Conservation (phyloP, 2,888 invertebrate species). For the Plagodis dolabraria region DNA sequence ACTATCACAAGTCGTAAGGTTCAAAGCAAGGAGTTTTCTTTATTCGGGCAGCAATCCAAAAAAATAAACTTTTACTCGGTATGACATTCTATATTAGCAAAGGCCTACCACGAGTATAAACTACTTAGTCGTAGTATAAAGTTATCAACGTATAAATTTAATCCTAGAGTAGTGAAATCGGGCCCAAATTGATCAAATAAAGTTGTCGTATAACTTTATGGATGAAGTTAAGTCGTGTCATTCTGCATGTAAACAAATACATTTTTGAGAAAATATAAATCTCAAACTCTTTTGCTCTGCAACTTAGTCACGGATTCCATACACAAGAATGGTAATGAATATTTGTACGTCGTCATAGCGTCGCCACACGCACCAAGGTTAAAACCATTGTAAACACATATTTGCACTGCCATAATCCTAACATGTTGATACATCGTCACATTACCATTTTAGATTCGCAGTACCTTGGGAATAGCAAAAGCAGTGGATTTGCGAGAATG, state of each 20-base stretch:
- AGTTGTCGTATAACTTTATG: too few species aligned
- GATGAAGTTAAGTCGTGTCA: too few species aligned
- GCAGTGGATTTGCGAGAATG: constrained; percentile 37
- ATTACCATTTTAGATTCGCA: constrained; percentile 39
- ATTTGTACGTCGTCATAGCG: constrained; percentile 64
- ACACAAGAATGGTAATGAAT: constrained; percentile 63
- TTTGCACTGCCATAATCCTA: constrained; percentile 47
- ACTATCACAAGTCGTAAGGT: too few species aligned
- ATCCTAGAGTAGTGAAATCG: too few species aligned
- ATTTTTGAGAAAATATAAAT: not conserved
- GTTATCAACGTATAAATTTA: too few species aligned
- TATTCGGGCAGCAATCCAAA: too few species aligned
- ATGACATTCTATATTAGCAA: too few species aligned
- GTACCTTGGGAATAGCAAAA: constrained; percentile 39
- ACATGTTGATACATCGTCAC: constrained; percentile 46
- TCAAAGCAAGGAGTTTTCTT: too few species aligned
- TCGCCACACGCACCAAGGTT: constrained; percentile 62
- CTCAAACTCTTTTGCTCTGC: constrained; percentile 38
- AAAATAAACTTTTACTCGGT: too few species aligned
- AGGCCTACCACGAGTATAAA: too few species aligned
- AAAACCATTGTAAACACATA: constrained; percentile 49
- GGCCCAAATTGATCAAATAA: too few species aligned
- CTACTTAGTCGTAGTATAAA: too few species aligned
- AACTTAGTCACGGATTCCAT: constrained; percentile 57
- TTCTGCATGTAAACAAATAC: constrained; percentile 2